phyloP scores from a whole-genome alignment of 2,888 invertebrate species.

The Pantelozetes paolii region DNA sequence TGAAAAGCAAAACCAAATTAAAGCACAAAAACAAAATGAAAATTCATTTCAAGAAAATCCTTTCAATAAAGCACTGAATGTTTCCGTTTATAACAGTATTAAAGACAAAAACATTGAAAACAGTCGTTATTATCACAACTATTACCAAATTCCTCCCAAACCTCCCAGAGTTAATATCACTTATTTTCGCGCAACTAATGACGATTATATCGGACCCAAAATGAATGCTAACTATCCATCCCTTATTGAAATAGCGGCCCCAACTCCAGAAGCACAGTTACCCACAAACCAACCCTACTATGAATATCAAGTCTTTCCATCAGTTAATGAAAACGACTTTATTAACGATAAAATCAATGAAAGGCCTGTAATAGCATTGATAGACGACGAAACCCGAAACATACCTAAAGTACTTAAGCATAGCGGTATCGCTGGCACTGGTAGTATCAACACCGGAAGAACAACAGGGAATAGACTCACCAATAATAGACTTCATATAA shows the following conservation, averaged over 20 bases:
- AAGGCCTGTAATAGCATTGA: background rate
- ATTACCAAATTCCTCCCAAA: too few species aligned
- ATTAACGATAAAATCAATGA: background rate
- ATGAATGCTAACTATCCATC: background rate
- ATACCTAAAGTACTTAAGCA: too few species aligned
- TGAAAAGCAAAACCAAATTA: background rate
- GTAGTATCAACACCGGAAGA: too few species aligned
- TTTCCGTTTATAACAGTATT: background rate
- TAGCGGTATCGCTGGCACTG: too few species aligned
- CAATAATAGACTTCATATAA: too few species aligned
- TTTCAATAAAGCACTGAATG: background rate
- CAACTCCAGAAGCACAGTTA: background rate
- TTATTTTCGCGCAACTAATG: background rate
- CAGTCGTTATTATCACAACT: background rate
- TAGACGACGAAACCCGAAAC: too few species aligned
- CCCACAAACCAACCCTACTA: background rate
- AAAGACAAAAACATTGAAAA: background rate
- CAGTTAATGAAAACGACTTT: background rate
- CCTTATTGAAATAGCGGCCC: background rate
- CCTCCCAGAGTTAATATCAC: too few species aligned
- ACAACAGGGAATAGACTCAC: too few species aligned
- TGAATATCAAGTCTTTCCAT: slow-evolving; percentile 3
- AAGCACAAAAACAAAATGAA: too few species aligned
- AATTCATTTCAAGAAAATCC: background rate
- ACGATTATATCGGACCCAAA: background rate